Evolutionary conservation across 2,113 vertebrate genomes (phyloP), one percentile per base, ranked within the genome.

Genomic region (Acrocephalus kingi): DNA sequence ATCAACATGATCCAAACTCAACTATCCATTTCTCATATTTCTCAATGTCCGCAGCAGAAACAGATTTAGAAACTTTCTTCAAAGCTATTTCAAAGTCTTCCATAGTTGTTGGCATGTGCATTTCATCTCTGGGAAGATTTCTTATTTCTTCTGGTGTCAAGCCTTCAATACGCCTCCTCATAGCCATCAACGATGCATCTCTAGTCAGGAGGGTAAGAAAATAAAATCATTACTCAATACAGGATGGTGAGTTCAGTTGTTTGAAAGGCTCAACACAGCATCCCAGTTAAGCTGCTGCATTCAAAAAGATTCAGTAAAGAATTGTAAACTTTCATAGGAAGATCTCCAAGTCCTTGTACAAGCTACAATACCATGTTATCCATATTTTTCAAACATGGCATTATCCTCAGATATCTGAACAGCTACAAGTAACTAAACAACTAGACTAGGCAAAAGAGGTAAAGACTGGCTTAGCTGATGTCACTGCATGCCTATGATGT

Each of bases 51-150:
- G 97, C 87, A 43, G 98, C 99, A 58, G 99, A 99, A 62, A 99
- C 99, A 7, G 99, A 99, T 82, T 99, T 99, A 69, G 99, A 99
- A 80, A 99, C 99, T 94, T 99, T 99, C 96, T 97, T 99, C 94
- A 99, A 98, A 67, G 99, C 98, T 10, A 98, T 98, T 98, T 99
- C 98, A 93, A 99, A 99, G 96, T 99, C 99, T 88, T 99, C 99
- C 99, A 99, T 99, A 74, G 99, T 99, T 59, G 99, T 99, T 49
- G 99, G 99, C 99, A 99, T 99, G 96, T 99, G 99, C 99, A 99
- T 99, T 97, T 99, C 99, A 43, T 99, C 99, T 95, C 98, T 97
- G 55, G 99, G 99, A 73, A 99, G 98, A 97, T 99, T 99, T 52
- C 99, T 98, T 92, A 99, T 99, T 98, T 99, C 99, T 93, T 99